Base-by-base conservation (phyloP, 2,113 vertebrate species). In the Xiphorhynchus elegans region DNA sequence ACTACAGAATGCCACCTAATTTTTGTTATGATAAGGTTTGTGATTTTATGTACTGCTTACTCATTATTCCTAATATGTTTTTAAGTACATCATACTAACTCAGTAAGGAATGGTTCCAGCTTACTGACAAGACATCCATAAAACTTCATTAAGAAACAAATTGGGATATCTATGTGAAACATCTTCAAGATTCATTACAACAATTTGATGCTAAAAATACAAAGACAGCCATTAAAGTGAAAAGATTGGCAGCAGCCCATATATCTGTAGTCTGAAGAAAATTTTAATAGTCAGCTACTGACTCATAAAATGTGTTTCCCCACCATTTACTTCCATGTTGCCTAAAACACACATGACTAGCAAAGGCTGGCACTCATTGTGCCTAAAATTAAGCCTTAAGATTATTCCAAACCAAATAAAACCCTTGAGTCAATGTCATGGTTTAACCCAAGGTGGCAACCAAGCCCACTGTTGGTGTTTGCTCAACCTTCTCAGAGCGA, bases 91-190 rank as follows among this genome's bases (percentile, higher is more conserved):
- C 39, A 58, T 35, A 73, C 76, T 68, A 75, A 82, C 47, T 90
- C 69, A 77, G 4, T 92, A 50, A 93, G 58, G 60, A 93, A 56
- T 20, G 7, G 18, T 91, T 96, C 75, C 37, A 94, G 39, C 31
- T 92, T 95, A 63, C 50, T 88, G 35, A 25, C 55, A 89, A 84
- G 56, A 70, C 13, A 94, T 25, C 69, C 55, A 90, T 95, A 87
- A 97, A 96, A 97, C 87, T 49, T 66, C 66, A 82, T 72, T 78
- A 88, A 89, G 90, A 96, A 97, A 84, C 93, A 89, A 77, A 91
- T 53, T 0, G 0, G 28, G 21, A 53, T 73, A 81, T 58, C 25
- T 91, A 25, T 49, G 56, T 82, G 28, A 17, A 96, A 67, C 21
- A 66, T 87, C 52, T 78, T 95, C 40, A 93, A 87, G 75, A 82